Evolutionary conservation across 35 echinoderm and acorn worm species (phyloP), one percentile per base, ranked within the genome.

Genomic region (Amphiura filiformis): DNA sequence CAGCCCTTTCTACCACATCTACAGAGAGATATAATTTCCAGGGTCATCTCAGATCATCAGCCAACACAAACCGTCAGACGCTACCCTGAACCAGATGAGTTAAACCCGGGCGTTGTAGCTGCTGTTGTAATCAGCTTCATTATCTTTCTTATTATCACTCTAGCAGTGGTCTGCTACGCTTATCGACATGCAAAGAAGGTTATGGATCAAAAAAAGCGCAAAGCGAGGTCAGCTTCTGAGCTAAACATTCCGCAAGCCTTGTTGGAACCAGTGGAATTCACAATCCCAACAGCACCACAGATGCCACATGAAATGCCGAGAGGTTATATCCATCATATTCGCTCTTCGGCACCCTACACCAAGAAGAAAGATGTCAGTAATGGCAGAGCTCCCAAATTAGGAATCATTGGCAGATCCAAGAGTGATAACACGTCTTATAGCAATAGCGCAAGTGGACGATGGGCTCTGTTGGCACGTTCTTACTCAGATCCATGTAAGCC

Each of bases 251-350:
- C 85, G 20, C 26, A 77, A 39, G 75, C 65, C 39, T 22, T 47
- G 1, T 79, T 37, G 17, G 36, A 32, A 26, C 70, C 76, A 36
- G 70, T 87, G 20, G 38, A 79, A 34, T 85, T 85, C 28, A 65
- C 83, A 32, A 85, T 85, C 35, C 83, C 83, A 0, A 85, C 83
- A 4, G 61, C 61, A 30, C 61, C 61, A 11, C 61, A 70, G 26
- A 15, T 70, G 61, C 61, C 61, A 18, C 61, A 70, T 70, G 61
- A 70, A n/a, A 70, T 70, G 61, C 61, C 9, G 26, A 5, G 61
- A 23, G 28, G 28, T 15, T 70, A 70, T n/a, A 70, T 70, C 1
- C 61, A 70, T 70, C 61, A 70, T n/a, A 70, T 70, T 26, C 15
- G 61, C 4, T 15, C 61, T n/a, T 18, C 61, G 2, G 9, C 26